phyloP scores from a whole-genome alignment of 2,797 vertebrate genomes.

The Perodicticus potto region DNA sequence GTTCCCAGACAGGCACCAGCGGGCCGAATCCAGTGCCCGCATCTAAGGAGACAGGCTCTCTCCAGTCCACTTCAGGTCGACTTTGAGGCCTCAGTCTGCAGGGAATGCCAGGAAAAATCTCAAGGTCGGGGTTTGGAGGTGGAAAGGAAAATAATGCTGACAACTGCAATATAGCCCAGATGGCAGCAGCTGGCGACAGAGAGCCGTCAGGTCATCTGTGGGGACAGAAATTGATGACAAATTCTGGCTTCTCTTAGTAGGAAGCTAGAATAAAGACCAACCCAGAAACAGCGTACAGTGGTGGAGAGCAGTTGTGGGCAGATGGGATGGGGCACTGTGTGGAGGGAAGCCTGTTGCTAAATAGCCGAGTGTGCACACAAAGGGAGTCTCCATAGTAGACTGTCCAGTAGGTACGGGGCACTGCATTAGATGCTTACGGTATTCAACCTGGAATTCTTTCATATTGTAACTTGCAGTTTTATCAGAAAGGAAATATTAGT shows the following conservation, averaged over 20 bases:
- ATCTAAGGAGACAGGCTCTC: not conserved
- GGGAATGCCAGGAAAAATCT: not conserved
- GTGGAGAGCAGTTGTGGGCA: not conserved
- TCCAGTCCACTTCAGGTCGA: not conserved
- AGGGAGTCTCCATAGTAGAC: not conserved
- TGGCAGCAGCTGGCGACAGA: not conserved
- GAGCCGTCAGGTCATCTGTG: not conserved
- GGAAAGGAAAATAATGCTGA: not conserved
- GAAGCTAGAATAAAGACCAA: not conserved
- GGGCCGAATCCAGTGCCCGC: not conserved
- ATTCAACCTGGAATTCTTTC: constrained; percentile 17
- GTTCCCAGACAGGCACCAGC: not conserved
- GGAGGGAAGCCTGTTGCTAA: not conserved
- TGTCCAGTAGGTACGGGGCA: not conserved
- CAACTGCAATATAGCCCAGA: not conserved
- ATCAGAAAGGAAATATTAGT: not conserved
- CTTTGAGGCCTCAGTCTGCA: not conserved
- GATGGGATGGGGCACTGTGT: not conserved
- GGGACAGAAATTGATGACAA: not conserved
- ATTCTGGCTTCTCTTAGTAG: not conserved
- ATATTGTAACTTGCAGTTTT: constrained; percentile 10
- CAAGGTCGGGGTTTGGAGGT: not conserved
- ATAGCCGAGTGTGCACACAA: not conserved
- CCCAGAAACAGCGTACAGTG: not conserved
- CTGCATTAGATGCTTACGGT: not conserved